Percentiles rank a stretch among this genome's conserved stretches.
phyloP scores from a whole-genome alignment of 2,113 vertebrate genomes.

The Callipepla squamata region DNA sequence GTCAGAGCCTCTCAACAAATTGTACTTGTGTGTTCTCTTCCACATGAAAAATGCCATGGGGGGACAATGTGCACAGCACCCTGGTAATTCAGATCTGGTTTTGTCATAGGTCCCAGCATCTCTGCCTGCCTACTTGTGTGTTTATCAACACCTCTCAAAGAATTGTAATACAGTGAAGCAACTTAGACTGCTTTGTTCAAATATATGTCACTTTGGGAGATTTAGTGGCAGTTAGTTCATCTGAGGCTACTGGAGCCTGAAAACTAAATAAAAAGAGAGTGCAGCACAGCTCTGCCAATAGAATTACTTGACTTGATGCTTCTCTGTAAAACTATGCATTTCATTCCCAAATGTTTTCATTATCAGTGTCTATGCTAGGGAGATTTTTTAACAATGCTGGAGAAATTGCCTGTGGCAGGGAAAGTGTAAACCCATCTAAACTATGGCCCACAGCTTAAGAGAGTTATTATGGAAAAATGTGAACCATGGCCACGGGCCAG shows the following conservation, averaged over 20 bases:
- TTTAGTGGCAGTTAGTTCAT: not conserved
- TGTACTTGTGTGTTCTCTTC: not conserved
- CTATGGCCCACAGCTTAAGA: not conserved
- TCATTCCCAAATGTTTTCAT: not conserved
- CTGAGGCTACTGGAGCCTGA: not conserved
- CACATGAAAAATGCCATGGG: not conserved
- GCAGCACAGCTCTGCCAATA: not conserved
- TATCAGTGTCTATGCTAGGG: not conserved
- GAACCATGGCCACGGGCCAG: not conserved
- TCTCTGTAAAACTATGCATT: not conserved
- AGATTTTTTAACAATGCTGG: not conserved
- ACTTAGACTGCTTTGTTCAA: not conserved
- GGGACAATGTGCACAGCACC: fast-evolving
- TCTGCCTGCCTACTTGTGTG: not conserved
- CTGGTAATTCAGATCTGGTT: not conserved
- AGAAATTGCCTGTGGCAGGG: not conserved
- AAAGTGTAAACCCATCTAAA: not conserved
- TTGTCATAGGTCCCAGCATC: not conserved
- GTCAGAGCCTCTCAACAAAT: not conserved
- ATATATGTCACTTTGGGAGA: not conserved
- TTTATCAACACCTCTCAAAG: not conserved
- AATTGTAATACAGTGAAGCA: not conserved
- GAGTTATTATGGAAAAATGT: not conserved
- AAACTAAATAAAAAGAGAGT: not conserved
- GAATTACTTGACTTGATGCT: not conserved